phyloP scores from a whole-genome alignment of 2,797 vertebrate genomes.

The Acanthurus lineatus region DNA sequence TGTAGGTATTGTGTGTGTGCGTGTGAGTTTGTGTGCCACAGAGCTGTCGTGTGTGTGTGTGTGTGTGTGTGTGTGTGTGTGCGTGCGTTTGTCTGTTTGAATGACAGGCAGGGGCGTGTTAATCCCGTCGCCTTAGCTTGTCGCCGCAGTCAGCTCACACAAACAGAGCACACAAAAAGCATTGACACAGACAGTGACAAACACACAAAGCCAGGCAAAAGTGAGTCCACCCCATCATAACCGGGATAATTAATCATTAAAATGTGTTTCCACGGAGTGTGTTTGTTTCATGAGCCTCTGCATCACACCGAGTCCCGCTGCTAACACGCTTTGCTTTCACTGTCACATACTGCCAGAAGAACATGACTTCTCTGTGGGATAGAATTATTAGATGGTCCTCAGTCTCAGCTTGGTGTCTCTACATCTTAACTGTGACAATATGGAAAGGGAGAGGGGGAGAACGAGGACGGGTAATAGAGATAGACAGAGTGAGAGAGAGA shows the following conservation, averaged over 20 bases:
- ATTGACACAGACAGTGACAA: conserved; percentile 40
- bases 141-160: conserved; percentile 40
- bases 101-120: conserved; percentile 43
- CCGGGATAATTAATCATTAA: conserved; percentile 59
- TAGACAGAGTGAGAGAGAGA: conserved; percentile 43
- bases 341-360: conserved; percentile 38
- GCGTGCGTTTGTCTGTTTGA: conserved; percentile 15
- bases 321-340: conserved; percentile 34
- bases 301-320: conserved; percentile 21
- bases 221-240: conserved; percentile 35
- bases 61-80: background rate
- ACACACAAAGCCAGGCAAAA: conserved; percentile 34
- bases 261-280: conserved; percentile 29
- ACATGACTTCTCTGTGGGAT: conserved; percentile 48
- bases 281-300: conserved; percentile 31
- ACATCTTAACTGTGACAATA: conserved; percentile 59
- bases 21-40: background rate
- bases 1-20: conserved; percentile 9
- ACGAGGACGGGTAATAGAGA: conserved; percentile 68
- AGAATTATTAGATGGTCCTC: conserved; percentile 56
- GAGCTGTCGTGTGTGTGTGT: conserved; percentile 9
- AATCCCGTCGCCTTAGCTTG: conserved; percentile 53
- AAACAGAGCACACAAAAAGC: conserved; percentile 18
- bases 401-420: conserved; percentile 57
- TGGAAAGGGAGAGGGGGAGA: conserved; percentile 46